Conservation (phyloP, 1,140 invertebrate genomes). For the Sitophilus oryzae region DNA sequence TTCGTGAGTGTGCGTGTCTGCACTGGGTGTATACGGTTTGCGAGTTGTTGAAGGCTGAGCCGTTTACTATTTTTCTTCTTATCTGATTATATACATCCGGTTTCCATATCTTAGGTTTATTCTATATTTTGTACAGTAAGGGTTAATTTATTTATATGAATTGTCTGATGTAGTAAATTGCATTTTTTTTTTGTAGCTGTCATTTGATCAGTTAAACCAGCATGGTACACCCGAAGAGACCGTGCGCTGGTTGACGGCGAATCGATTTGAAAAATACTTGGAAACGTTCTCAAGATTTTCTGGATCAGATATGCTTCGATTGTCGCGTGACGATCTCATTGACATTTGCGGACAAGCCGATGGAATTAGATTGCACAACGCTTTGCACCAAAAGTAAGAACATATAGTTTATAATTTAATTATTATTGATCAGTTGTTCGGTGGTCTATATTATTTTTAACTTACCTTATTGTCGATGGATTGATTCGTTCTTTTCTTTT, state of each 20-base stretch:
- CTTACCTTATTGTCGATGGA: too few species aligned
- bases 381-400: constrained; percentile 71
- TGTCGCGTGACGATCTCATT: constrained; percentile 84
- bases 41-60: too few species aligned
- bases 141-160: too few species aligned
- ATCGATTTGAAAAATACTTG: constrained; percentile 71
- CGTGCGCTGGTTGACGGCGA: constrained; percentile 69
- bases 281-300: constrained; percentile 78
- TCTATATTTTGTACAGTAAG: too few species aligned
- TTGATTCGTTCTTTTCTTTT: too few species aligned
- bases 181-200: not conserved
- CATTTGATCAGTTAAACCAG: constrained; percentile 15
- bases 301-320: constrained; percentile 77
- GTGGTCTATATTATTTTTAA: constrained; percentile 1
- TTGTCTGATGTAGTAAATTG: too few species aligned
- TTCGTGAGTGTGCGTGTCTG: too few species aligned
- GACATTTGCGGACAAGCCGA: constrained; percentile 91
- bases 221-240: constrained; percentile 53
- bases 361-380: constrained; percentile 85
- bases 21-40: too few species aligned
- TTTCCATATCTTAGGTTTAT: too few species aligned
- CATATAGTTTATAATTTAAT: not conserved
- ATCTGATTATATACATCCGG: too few species aligned
- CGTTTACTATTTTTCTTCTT: too few species aligned
- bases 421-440: not conserved